Conservation (phyloP, 2,113 vertebrate genomes). For the Coturnix japonica region DNA sequence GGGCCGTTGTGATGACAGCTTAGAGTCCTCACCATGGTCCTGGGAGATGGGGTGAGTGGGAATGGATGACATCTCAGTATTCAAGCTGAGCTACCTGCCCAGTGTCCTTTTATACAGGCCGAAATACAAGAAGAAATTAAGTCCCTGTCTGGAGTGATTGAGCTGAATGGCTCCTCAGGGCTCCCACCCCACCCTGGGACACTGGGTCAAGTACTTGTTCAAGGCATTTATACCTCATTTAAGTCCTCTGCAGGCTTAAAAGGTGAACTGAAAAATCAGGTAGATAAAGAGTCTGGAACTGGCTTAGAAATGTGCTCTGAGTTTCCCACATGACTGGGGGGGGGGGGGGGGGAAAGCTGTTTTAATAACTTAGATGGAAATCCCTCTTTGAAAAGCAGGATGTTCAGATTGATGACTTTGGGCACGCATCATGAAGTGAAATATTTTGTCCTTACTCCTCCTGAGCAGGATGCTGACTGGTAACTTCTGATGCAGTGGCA, state of each 20-base stretch:
- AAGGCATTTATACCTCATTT: background rate
- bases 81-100: background rate
- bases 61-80: accelerated
- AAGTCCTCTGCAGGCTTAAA: background rate
- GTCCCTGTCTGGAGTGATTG: background rate
- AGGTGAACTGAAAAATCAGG: background rate
- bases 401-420: background rate
- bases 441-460: background rate
- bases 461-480: background rate
- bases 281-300: background rate
- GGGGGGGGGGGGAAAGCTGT: no score
- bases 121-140: background rate
- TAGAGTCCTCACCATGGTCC: accelerated
- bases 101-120: background rate
- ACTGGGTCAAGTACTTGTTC: background rate
- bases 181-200: background rate
- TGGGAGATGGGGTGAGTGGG: background rate
- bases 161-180: background rate
- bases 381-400: background rate
- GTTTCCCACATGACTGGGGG: background rate
- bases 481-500: background rate
- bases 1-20: background rate
- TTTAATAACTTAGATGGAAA: background rate
- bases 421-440: background rate
- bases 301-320: no score